Base-by-base conservation (phyloP, 2,888 invertebrate species). In the Ctena decussata region DNA sequence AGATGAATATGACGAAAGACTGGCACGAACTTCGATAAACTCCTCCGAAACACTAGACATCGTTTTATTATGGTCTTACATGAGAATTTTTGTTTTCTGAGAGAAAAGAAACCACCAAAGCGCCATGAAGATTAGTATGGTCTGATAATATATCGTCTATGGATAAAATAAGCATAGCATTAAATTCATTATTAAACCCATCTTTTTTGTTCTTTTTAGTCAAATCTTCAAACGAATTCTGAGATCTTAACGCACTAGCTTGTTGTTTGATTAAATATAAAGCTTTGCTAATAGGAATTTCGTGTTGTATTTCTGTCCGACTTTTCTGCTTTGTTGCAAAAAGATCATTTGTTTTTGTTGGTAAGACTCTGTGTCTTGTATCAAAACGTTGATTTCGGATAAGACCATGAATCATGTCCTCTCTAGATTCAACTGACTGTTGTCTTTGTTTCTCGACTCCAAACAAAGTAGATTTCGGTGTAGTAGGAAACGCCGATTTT, bases 141-240 rank as follows among this genome's bases (percentile, higher is more conserved):
- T 87, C 86, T 24, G 82, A 72, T 32, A 87, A 32, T 24, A 87
- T 82, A 49, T 87, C 86, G 49, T 87, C 84, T 1, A 87, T 82
- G 24, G 86, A 84, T 18, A 87, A 53, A 6, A 87, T 84, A 21
- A 87, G 60, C 86, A 87, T 87, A 1, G 86, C 86, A 24, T 81
- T 82, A n/a, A 87, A 37, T 8, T 77, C 82, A 37, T 44, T 60
- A n/a, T 80, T 69, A n/a, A 71, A 21, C 2, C 27, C 46, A 15
- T 60, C 27, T 1, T 24, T 27, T 27, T 76, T 21, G 15, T 1
- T 57, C 53, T 8, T 60, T 24, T 30, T 60, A 12, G 30, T 30
- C 12, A 30, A 8, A 35, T 32, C 5, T 5, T 35, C 11, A 35
- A 21, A 30, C 8, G 32, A 1, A 11, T 35, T 35, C 21, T 32